Evolutionary conservation across 2,888 invertebrate genomes (phyloP).

Genomic region (Melitaea athalia): DNA sequence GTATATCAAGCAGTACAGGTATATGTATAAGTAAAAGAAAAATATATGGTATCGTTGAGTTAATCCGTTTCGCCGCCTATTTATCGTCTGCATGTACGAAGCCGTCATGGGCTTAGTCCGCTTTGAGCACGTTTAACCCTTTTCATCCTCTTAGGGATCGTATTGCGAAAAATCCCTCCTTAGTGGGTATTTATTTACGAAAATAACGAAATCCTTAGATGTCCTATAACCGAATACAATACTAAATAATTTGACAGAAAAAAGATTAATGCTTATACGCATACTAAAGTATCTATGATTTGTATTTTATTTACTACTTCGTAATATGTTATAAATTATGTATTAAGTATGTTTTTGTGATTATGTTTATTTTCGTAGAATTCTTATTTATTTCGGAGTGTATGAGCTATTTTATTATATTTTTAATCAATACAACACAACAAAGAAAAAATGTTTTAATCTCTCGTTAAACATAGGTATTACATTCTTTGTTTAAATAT

Average conservation of each 20-base stretch:
- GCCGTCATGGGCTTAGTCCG: slow-evolving; percentile 37
- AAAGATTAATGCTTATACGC: neutral
- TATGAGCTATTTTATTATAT: no score
- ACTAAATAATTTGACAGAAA: neutral
- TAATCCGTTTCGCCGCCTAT: slow-evolving; percentile 32
- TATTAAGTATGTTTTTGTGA: neutral
- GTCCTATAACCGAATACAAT: neutral
- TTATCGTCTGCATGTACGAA: slow-evolving; percentile 34
- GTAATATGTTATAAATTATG: neutral
- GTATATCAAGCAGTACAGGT: neutral
- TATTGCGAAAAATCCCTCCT: slow-evolving; percentile 36
- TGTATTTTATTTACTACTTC: no score
- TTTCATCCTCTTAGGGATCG: slow-evolving; percentile 39
- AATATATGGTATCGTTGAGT: slow-evolving; percentile 23
- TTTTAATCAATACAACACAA: no score
- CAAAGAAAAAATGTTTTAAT: no score
- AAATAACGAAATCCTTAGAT: slow-evolving; percentile 30
- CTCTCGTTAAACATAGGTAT: no score
- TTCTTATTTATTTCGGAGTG: no score
- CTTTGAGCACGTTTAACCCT: slow-evolving; percentile 40
- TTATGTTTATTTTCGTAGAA: no score
- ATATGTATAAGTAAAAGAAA: slow-evolving; percentile 3
- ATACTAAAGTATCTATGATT: neutral
- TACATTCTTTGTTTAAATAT: no score
- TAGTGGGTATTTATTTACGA: slow-evolving; percentile 36